These are phyloP conservation scores for Rhagophthalmus giganteus DNA, from an alignment of 2,888 invertebrate species.

Conservation along the genomic window DNA sequence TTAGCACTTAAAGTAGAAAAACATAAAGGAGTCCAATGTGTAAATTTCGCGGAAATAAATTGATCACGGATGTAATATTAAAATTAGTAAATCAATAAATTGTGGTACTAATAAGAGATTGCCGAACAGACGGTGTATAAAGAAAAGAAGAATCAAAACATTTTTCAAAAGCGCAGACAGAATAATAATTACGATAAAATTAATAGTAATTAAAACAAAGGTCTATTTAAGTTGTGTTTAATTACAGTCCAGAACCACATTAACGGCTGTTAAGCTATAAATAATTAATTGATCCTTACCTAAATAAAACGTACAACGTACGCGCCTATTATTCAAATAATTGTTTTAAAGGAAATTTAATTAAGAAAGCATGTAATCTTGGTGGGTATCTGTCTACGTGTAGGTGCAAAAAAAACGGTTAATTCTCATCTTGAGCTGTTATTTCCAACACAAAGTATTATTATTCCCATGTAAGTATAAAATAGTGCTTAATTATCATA, in stretches of 20 bases:
- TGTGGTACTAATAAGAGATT: no score
- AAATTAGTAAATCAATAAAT: no score
- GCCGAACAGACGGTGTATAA: no score
- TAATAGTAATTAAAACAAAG: neutral
- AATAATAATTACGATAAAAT: neutral
- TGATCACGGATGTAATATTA: no score
- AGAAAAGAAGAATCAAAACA: no score
- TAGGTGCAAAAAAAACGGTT: conserved; percentile 4
- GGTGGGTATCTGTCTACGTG: neutral
- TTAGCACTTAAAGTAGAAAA: no score
- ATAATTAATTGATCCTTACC: neutral
- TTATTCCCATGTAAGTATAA: conserved; percentile 22
- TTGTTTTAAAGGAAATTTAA: conserved; percentile 13
- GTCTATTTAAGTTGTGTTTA: neutral
- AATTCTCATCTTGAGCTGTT: conserved; percentile 4
- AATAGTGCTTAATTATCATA: conserved; percentile 36
- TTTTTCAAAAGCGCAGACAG: neutral
- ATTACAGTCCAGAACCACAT: neutral
- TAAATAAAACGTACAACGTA: neutral
- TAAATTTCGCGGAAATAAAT: no score
- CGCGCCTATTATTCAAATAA: conserved; percentile 7
- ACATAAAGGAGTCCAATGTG: no score
- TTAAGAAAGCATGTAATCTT: conserved; percentile 3
- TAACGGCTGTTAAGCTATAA: neutral
- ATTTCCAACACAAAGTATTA: conserved; percentile 15